These are phyloP conservation scores for Cygnus buccinator DNA, from an alignment of 2,113 vertebrate genomes.

Conservation along the genomic window DNA sequence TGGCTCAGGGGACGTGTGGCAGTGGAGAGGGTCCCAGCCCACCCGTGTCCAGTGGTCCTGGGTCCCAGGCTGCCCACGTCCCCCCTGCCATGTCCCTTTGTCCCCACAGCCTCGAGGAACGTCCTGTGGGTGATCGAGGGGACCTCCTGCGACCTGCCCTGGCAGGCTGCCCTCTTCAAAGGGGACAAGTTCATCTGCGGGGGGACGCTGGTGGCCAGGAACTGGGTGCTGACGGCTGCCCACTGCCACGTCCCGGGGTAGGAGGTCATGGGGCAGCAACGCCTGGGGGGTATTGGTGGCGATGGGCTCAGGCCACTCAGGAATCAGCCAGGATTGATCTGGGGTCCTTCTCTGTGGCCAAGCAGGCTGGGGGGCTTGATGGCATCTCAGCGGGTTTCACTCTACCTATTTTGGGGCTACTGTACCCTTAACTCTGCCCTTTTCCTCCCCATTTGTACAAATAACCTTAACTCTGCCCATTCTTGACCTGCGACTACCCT, in stretches of 20 bases:
- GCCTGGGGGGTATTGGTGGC: neutral
- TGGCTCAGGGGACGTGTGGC: accelerated
- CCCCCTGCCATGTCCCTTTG: neutral
- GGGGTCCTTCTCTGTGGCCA: no score
- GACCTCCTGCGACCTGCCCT: slow-evolving; percentile 34
- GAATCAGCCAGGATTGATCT: accelerated
- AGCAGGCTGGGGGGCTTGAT: neutral
- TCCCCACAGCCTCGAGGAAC: neutral
- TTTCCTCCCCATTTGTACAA: neutral
- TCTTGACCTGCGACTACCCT: no score
- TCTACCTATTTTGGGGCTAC: no score
- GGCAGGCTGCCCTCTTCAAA: slow-evolving; percentile 72
- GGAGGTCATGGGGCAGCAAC: neutral
- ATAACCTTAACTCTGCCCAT: neutral
- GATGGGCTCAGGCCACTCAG: accelerated
- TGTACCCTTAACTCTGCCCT: neutral
- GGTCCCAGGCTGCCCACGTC: accelerated
- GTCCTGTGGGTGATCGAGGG: slow-evolving; percentile 24
- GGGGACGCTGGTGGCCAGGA: slow-evolving; percentile 84
- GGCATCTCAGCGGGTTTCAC: neutral
- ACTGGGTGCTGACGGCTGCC: slow-evolving; percentile 89
- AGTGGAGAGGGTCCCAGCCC: neutral
- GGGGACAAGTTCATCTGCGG: slow-evolving; percentile 77
- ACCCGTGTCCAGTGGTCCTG: neutral
- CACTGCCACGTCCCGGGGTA: slow-evolving; percentile 75